Evolutionary conservation across 2,797 vertebrate species (phyloP).

Genomic region (Eutrigla gurnardus): DNA sequence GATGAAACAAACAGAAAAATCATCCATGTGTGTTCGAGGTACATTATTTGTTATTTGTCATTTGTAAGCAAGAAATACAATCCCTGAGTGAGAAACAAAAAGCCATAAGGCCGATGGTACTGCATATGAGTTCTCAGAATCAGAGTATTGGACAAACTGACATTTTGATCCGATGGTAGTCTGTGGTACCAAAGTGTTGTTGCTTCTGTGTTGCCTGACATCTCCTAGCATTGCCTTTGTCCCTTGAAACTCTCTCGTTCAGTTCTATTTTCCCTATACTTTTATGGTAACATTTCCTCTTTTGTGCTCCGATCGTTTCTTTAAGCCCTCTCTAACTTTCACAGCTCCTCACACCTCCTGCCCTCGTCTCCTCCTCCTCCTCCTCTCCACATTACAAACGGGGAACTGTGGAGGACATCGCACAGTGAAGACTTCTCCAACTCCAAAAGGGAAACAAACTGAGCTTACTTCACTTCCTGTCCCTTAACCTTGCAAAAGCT

Average conservation of each 20-base stretch:
- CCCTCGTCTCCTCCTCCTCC: neutral
- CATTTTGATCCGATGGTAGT: neutral
- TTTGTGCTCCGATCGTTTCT: neutral
- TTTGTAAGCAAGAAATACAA: neutral
- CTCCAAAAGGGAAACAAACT: slow-evolving; percentile 4
- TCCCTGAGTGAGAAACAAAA: neutral
- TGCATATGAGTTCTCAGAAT: neutral
- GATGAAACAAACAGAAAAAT: neutral
- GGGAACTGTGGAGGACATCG: slow-evolving; percentile 31
- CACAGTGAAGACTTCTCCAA: slow-evolving; percentile 34
- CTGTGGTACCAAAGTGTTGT: neutral
- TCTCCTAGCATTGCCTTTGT: slow-evolving; percentile 1
- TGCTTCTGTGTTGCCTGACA: neutral
- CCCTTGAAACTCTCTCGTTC: slow-evolving; percentile 1
- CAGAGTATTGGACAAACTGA: neutral
- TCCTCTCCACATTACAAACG: slow-evolving; percentile 19
- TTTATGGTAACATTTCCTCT: slow-evolving; percentile 14
- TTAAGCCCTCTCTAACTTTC: slow-evolving; percentile 3
- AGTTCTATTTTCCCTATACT: slow-evolving; percentile 1
- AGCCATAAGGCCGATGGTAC: neutral
- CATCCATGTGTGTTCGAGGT: neutral
- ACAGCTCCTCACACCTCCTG: slow-evolving; percentile 12
- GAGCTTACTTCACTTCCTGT: slow-evolving; percentile 7
- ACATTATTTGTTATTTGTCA: neutral
- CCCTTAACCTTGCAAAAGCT: neutral